Base-by-base conservation (phyloP, 2,113 vertebrate genomes). In the Podarcis cretensis region DNA sequence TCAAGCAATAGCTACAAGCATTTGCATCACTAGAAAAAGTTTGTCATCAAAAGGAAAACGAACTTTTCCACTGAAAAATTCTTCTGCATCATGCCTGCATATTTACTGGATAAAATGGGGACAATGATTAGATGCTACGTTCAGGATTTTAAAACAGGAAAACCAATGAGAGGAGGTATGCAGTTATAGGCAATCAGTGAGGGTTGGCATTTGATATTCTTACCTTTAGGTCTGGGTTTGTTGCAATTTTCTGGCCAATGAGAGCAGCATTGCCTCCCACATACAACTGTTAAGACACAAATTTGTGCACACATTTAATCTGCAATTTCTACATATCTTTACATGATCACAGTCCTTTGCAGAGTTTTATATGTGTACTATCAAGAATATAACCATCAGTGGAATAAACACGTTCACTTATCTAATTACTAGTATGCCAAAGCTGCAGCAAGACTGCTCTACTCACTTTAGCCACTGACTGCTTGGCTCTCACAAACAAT, bases 221-320 rank as follows among this genome's bases (percentile, higher is more conserved):
- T 98, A 99, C 99, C 98, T 97, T 97, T 80, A 99, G 92, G 82
- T 98, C 96, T 86, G 98, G 96, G 88, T 98, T 97, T 71, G 97
- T 92, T 0, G 98, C 98, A 4, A 99, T 96, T 95, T 98, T 99
- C 98, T 99, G 98, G 87, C 98, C 98, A 83, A 99, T 99, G 79
- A 99, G 97, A 93, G 99, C 99, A 84, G 99, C 99, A 30, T 99
- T 99, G 91, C 99, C 99, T 94, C 99, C 99, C 23, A 99, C 98
- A 1, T 98, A 99, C 32, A 99, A 96, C 99, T 99, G 96, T 16
- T 63, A 20, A 63, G 96, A 96, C 84, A 95, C 25, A 93, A 63
- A 93, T 93, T 4, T 71, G 93, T 83, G 30, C 57, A 71, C 78
- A 80, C 84, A 14, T 93, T 89, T 81, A 82, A 40, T 3, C 85